These are phyloP conservation scores for Tenebrosternarchus preto DNA, from an alignment of 2,113 vertebrate species.

Conservation along the genomic window DNA sequence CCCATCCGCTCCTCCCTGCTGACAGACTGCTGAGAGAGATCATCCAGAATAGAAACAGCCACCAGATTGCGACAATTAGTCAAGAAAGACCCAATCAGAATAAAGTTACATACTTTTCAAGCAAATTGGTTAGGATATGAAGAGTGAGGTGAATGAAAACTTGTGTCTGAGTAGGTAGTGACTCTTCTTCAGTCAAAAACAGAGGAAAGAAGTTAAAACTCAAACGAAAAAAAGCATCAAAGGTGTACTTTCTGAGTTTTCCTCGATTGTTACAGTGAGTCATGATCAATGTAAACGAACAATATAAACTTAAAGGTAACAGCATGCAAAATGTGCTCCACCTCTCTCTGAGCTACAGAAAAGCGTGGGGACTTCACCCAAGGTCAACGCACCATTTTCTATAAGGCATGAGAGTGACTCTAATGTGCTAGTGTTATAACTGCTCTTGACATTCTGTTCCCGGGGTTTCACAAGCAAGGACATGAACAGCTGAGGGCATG, in stretches of 20 bases:
- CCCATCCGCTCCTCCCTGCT: no score
- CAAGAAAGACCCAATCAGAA: not conserved
- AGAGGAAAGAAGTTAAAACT: no score
- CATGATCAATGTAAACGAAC: not conserved
- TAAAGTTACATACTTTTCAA: no score
- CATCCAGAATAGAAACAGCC: no score
- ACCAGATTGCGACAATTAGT: not conserved
- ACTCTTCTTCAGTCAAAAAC: no score
- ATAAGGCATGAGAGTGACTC: slow-evolving; percentile 17
- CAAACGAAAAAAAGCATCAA: not conserved
- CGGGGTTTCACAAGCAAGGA: slow-evolving; percentile 12
- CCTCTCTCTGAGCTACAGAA: not conserved
- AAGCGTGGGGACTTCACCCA: no score
- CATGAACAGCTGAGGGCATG: not conserved
- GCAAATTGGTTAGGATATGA: no score
- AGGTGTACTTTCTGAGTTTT: not conserved
- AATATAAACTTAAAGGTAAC: not conserved
- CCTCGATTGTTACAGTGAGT: not conserved
- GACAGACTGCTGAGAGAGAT: no score
- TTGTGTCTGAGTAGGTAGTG: no score
- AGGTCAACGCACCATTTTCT: not conserved
- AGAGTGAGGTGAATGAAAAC: no score
- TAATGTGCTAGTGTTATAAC: slow-evolving; percentile 3
- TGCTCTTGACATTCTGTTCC: slow-evolving; percentile 10
- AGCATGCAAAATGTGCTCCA: no score